These are phyloP conservation scores for Corydoras sp. DNA, from an alignment of 2,113 vertebrate species.

Conservation along the genomic window DNA sequence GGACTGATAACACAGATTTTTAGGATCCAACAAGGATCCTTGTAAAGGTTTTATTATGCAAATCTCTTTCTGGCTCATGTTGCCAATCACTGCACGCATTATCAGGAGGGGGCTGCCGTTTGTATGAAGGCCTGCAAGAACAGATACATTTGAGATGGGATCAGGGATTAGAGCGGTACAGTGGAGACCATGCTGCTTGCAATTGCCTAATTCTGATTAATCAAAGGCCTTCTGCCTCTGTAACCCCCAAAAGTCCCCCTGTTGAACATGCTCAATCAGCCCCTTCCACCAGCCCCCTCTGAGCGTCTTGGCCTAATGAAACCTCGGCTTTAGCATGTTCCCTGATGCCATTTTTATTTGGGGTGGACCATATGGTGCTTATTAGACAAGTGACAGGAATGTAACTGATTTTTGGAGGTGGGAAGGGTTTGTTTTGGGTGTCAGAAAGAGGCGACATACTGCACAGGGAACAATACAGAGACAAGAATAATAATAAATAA, in stretches of 20 bases:
- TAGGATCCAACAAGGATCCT: conserved; percentile 61
- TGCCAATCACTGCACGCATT: conserved; percentile 56
- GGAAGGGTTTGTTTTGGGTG: background rate
- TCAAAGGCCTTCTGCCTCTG: conserved; percentile 60
- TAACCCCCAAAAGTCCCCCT: background rate
- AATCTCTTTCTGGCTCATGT: conserved; percentile 57
- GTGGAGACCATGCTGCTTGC: conserved; percentile 47
- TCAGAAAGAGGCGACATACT: conserved; percentile 1
- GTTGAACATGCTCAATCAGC: conserved; percentile 5
- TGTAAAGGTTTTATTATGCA: conserved; percentile 66
- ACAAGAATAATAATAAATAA: background rate
- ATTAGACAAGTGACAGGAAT: conserved; percentile 28
- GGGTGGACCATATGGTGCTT: conserved; percentile 39
- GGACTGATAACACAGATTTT: conserved; percentile 58
- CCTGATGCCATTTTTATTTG: conserved; percentile 23
- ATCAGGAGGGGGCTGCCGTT: conserved; percentile 49
- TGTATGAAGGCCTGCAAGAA: conserved; percentile 49
- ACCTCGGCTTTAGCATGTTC: conserved; percentile 15
- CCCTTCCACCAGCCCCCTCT: conserved; percentile 1
- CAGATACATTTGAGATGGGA: conserved; percentile 60
- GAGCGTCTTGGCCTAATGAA: conserved; percentile 25
- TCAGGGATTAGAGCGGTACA: conserved; percentile 54
- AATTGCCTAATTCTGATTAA: conserved; percentile 61
- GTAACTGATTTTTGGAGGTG: background rate
- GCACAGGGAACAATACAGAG: background rate